Percentiles rank a stretch among this genome's conserved stretches.
phyloP scores from a whole-genome alignment of 1,140 invertebrate genomes.

The Octopus sinensis region DNA sequence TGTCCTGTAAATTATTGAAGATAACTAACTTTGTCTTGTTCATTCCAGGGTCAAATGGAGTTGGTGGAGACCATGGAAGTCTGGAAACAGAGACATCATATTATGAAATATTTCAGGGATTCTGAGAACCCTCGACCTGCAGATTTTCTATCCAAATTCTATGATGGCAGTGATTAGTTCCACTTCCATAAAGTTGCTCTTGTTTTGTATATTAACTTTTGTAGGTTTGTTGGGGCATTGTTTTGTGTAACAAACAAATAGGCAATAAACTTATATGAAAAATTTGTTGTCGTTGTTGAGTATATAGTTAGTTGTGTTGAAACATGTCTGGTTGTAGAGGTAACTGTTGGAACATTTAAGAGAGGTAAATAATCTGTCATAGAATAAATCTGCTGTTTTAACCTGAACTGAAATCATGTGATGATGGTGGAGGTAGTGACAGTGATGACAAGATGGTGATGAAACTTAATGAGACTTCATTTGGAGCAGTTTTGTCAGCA shows the following conservation, averaged over 20 bases:
- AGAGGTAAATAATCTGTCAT: no score
- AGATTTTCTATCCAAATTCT: slow-evolving; percentile 91
- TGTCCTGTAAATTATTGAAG: background rate
- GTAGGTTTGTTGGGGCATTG: background rate
- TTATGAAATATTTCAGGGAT: slow-evolving; percentile 86
- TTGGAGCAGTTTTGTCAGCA: no score
- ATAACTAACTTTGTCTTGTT: slow-evolving; percentile 15
- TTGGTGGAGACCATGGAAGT: slow-evolving; percentile 78
- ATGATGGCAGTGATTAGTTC: slow-evolving; percentile 43
- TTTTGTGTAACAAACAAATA: background rate
- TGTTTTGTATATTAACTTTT: background rate
- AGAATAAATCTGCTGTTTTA: no score
- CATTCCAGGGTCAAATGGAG: slow-evolving; percentile 86
- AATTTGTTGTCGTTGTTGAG: no score
- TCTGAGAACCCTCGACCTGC: slow-evolving; percentile 78
- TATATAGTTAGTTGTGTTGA: no score
- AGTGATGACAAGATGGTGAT: no score
- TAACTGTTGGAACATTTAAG: no score
- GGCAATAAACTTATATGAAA: no score
- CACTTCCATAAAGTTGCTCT: background rate
- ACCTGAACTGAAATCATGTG: no score
- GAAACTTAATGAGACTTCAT: no score
- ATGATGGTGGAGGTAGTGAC: no score
- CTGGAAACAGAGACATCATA: slow-evolving; percentile 82
- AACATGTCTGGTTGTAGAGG: no score